Percentiles rank a stretch among this genome's conserved stretches.
These are phyloP conservation scores for Antennarius maculatus DNA, from an alignment of 2,797 vertebrate species.

Conservation along the genomic window DNA sequence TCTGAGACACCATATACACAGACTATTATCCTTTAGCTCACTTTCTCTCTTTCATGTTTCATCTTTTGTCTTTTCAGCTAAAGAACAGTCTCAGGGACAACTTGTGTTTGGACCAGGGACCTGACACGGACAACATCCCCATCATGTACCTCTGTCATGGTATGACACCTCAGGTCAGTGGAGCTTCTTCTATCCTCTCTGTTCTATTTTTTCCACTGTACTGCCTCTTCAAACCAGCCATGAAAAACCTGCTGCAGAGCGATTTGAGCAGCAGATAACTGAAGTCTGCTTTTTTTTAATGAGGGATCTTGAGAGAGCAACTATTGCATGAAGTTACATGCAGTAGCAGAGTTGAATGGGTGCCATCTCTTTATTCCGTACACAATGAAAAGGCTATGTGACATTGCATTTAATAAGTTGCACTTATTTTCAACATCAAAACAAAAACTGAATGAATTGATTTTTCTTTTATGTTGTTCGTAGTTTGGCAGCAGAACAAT, in stretches of 20 bases:
- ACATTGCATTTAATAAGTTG: not conserved
- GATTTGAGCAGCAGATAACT: constrained; percentile 9
- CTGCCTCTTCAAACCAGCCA: not conserved
- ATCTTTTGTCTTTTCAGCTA: constrained; percentile 76
- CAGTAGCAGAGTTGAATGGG: not conserved
- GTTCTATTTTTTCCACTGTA: not conserved
- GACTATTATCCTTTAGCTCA: too few species aligned
- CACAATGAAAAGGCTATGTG: not conserved
- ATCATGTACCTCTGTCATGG: constrained; percentile 96
- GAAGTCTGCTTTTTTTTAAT: constrained; percentile 28
- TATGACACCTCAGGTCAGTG: constrained; percentile 94
- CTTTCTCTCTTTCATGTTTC: too few species aligned
- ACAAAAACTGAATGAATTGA: not conserved
- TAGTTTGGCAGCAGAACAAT: too few species aligned
- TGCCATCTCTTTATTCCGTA: constrained; percentile 5
- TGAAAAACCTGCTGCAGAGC: not conserved
- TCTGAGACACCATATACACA: too few species aligned
- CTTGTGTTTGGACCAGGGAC: constrained; percentile 96
- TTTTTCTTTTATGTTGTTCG: not conserved
- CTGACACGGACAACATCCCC: constrained; percentile 92
- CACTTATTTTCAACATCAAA: not conserved
- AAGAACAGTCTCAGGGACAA: constrained; percentile 92
- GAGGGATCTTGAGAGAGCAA: constrained; percentile 8
- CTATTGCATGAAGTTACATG: constrained; percentile 18
- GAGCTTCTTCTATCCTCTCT: not conserved